Evolutionary conservation across 1,140 invertebrate species (phyloP).

Genomic region (Penaeus japonicus): DNA sequence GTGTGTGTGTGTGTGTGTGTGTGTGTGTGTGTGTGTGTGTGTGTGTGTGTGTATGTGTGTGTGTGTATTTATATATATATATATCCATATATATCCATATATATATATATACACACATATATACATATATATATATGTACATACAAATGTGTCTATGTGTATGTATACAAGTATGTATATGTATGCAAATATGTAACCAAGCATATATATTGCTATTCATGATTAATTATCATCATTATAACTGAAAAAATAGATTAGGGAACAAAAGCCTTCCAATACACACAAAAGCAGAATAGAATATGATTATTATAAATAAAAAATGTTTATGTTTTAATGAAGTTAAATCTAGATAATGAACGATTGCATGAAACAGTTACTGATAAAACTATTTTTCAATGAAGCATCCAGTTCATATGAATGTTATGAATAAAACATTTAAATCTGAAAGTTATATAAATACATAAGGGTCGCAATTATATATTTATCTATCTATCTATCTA

Average conservation of each 20-base stretch:
- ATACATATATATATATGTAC: background rate
- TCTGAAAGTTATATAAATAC: too few species aligned
- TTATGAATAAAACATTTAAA: too few species aligned
- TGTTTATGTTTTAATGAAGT: too few species aligned
- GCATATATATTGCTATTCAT: too few species aligned
- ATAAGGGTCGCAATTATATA: too few species aligned
- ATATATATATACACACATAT: background rate
- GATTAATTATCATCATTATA: background rate
- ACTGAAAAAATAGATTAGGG: background rate
- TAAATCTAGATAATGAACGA: background rate
- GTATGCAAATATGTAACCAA: background rate
- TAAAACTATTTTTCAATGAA: background rate
- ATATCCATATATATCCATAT: background rate
- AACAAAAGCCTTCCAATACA: constrained; percentile 13
- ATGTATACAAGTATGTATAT: background rate
- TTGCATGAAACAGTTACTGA: background rate
- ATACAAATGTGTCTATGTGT: background rate
- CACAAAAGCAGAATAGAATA: too few species aligned
- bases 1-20: background rate
- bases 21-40: background rate
- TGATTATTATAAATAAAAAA: too few species aligned
- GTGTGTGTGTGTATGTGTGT: background rate
- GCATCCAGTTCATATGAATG: too few species aligned
- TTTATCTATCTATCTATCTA: too few species aligned
- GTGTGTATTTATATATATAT: background rate